These are phyloP conservation scores for Leucopsar rothschildi DNA, from an alignment of 2,113 vertebrate genomes.

Conservation along the genomic window DNA sequence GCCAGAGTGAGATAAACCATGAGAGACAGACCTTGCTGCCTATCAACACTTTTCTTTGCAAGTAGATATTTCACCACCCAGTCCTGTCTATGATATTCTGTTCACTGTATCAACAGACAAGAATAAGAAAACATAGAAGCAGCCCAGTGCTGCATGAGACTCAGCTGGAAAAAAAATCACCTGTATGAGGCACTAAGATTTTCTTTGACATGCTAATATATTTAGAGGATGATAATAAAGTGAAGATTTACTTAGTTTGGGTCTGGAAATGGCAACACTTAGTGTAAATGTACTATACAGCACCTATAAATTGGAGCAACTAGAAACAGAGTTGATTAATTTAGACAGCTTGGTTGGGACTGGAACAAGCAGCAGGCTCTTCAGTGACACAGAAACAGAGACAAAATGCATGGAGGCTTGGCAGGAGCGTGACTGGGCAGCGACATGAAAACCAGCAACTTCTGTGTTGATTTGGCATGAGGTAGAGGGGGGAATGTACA, in stretches of 20 bases:
- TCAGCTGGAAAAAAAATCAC: not conserved
- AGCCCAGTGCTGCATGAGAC: not conserved
- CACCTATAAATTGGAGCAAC: not conserved
- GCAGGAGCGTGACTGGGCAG: not conserved
- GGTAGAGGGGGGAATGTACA: not conserved
- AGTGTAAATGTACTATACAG: not conserved
- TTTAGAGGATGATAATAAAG: not conserved
- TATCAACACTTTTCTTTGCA: not conserved
- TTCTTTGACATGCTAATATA: not conserved
- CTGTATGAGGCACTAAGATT: not conserved
- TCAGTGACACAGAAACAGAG: not conserved
- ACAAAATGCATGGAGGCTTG: not conserved
- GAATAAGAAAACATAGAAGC: not conserved
- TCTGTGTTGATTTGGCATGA: not conserved
- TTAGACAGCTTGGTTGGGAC: accelerated
- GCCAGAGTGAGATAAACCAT: not conserved
- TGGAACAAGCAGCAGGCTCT: not conserved
- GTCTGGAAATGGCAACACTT: not conserved
- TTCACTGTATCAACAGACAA: not conserved
- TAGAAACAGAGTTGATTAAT: not conserved
- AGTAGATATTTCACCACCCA: not conserved
- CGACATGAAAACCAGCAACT: not conserved
- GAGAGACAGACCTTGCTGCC: not conserved
- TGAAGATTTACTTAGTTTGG: not conserved
- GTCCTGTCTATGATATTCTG: not conserved